These are phyloP conservation scores for Rhombomys opimus DNA, from an alignment of 2,113 vertebrate genomes.

Conservation along the genomic window DNA sequence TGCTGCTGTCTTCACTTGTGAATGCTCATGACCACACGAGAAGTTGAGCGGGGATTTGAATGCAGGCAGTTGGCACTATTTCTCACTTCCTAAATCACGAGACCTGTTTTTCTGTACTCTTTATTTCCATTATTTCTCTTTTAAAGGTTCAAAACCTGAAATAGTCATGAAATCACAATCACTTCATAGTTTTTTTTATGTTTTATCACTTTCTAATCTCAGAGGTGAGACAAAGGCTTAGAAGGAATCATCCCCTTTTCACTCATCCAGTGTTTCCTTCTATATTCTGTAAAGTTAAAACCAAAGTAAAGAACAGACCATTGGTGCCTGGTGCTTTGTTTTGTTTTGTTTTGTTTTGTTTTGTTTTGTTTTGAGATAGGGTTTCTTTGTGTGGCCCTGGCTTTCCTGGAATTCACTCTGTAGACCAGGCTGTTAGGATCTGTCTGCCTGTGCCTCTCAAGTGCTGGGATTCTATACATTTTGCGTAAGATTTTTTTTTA, in stretches of 20 bases:
- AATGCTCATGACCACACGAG: not conserved
- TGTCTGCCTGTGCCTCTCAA: not conserved
- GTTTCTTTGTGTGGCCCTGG: not conserved
- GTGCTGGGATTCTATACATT: not conserved
- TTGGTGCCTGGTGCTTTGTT: not conserved
- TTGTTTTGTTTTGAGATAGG: not conserved
- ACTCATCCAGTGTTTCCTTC: too few relatives aligned
- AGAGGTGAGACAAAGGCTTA: too few relatives aligned
- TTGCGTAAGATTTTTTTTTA: not conserved
- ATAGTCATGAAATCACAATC: not conserved
- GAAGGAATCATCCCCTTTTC: too few relatives aligned
- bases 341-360: not conserved
- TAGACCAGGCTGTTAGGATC: not conserved
- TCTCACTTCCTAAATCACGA: not conserved
- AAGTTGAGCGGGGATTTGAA: not conserved
- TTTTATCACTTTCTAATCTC: too few relatives aligned
- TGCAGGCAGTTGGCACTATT: not conserved
- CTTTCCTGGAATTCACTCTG: not conserved
- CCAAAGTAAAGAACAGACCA: too few relatives aligned
- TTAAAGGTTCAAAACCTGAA: not conserved
- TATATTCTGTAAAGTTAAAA: too few relatives aligned
- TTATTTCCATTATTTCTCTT: not conserved
- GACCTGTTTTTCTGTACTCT: not conserved
- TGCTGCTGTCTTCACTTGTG: not conserved
- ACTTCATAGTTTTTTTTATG: not conserved